Conservation (phyloP, 2,888 invertebrate species). For the Dicyrtoma fusca region DNA sequence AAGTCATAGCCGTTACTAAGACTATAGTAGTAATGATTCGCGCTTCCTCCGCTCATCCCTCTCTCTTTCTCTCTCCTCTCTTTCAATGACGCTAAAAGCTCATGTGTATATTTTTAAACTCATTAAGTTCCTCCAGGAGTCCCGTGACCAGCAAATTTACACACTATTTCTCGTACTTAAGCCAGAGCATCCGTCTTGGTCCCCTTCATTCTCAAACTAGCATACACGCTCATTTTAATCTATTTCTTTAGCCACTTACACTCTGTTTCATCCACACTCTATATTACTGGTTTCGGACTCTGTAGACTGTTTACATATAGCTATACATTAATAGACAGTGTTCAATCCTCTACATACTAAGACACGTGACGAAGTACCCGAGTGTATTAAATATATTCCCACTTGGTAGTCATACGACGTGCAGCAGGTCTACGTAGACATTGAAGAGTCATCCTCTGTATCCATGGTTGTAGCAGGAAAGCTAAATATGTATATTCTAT, state of each 20-base stretch:
- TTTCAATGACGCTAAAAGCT: slow-evolving; percentile 1
- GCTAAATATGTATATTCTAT: too few species aligned
- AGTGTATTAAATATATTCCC: too few species aligned
- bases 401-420: too few species aligned
- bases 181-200: slow-evolving; percentile 26
- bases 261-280: slow-evolving; percentile 2
- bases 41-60: not conserved
- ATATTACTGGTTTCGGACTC: not conserved
- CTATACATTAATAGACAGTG: too few species aligned
- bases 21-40: too few species aligned
- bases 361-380: too few species aligned
- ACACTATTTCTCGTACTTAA: slow-evolving; percentile 32
- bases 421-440: too few species aligned
- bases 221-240: slow-evolving; percentile 25
- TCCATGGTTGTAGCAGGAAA: too few species aligned
- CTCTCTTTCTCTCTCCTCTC: not conserved
- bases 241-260: slow-evolving; percentile 4
- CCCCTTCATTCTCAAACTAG: slow-evolving; percentile 11
- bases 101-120: slow-evolving; percentile 40
- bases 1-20: too few species aligned
- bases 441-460: too few species aligned
- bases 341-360: too few species aligned
- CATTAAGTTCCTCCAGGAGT: slow-evolving; percentile 28
- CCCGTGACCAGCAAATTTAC: slow-evolving; percentile 40
- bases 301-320: too few species aligned